phyloP scores from a whole-genome alignment of 1,140 invertebrate species.

The Drosophila chauvacae region DNA sequence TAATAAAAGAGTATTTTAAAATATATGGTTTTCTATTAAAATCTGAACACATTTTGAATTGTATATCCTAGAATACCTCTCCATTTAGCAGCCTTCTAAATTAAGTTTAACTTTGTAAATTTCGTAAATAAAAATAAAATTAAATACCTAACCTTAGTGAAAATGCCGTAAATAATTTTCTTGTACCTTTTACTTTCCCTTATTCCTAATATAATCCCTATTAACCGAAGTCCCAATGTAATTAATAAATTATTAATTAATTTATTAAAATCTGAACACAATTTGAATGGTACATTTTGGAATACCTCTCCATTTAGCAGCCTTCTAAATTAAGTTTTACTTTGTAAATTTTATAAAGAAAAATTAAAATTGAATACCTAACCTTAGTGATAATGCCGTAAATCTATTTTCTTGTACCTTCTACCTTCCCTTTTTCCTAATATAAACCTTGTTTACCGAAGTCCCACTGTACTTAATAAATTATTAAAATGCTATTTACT shows the following conservation, averaged over 20 bases:
- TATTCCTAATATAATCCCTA: neutral
- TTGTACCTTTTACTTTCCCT: no score
- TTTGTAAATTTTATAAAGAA: neutral
- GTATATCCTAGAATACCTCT: no score
- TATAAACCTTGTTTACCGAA: neutral
- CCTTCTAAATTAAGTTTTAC: neutral
- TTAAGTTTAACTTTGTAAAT: neutral
- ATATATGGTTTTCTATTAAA: no score
- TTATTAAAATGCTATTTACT: constrained; percentile 1
- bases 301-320: no score
- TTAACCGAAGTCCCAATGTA: neutral
- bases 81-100: neutral
- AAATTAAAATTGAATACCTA: neutral
- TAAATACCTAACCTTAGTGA: neutral
- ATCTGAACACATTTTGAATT: no score
- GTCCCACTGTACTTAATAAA: neutral
- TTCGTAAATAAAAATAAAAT: neutral
- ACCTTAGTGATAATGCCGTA: neutral
- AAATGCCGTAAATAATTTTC: no score
- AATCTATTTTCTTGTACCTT: no score
- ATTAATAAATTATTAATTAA: constrained; percentile 1
- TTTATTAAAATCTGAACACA: no score
- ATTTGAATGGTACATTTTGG: no score
- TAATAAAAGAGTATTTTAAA: no score
- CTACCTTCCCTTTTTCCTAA: accelerated